phyloP scores from a whole-genome alignment of 2,888 invertebrate species.

The Caenorhabditis sp. region DNA sequence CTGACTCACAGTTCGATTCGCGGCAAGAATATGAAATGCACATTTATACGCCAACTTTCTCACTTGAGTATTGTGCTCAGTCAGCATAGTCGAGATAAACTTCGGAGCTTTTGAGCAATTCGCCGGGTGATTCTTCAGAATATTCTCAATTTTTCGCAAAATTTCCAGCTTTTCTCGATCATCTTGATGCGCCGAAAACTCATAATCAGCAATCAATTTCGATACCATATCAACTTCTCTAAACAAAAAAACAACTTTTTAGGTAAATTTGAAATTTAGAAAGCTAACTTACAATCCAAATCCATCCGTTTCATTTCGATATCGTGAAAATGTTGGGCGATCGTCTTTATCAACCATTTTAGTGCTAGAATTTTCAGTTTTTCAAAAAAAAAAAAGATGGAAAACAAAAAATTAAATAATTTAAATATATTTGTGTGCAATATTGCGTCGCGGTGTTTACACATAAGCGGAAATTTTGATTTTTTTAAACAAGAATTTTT shows the following conservation, averaged over 20 bases:
- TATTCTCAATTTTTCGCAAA: slow-evolving; percentile 15
- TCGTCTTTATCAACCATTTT: slow-evolving; percentile 20
- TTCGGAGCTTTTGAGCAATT: slow-evolving; percentile 20
- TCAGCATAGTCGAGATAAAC: slow-evolving; percentile 13
- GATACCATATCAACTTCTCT: slow-evolving; percentile 20
- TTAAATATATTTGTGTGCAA: slow-evolving; percentile 10
- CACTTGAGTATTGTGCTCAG: slow-evolving; percentile 9
- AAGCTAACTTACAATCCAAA: neutral
- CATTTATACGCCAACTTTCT: slow-evolving; percentile 23
- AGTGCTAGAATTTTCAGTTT: neutral
- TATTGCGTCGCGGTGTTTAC: slow-evolving; percentile 19
- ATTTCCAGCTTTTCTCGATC: slow-evolving; percentile 26
- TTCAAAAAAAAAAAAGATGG: neutral
- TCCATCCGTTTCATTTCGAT: neutral
- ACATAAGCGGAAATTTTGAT: no score
- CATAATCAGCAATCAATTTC: slow-evolving; percentile 20
- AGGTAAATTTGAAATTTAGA: neutral
- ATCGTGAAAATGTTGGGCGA: neutral
- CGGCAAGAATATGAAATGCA: slow-evolving; percentile 10
- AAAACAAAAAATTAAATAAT: neutral
- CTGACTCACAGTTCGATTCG: slow-evolving; percentile 22
- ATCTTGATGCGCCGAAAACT: neutral
- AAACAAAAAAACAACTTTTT: neutral
- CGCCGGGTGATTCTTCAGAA: slow-evolving; percentile 1
- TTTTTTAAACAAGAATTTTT: no score